Evolutionary conservation across 2,113 vertebrate genomes (phyloP).

Genomic region (Isichthys henryi): DNA sequence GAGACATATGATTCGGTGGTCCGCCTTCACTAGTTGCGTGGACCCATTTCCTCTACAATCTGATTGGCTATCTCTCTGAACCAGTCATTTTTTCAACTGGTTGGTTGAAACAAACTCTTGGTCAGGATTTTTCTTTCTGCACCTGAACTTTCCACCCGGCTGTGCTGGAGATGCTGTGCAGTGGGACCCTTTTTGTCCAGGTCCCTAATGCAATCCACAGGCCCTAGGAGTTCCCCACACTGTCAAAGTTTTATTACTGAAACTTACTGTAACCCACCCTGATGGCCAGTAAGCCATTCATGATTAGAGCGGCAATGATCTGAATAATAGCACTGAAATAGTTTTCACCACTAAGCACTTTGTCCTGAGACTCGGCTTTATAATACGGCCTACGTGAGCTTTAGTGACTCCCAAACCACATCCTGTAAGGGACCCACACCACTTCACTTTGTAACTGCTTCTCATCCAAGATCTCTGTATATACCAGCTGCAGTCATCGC

Average conservation of each 20-base stretch:
- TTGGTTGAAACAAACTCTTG: background rate
- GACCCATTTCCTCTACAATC: background rate
- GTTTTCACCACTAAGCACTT: background rate
- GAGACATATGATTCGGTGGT: background rate
- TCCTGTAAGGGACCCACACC: conserved; percentile 19
- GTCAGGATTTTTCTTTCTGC: background rate
- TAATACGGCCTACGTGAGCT: background rate
- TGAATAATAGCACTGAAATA: background rate
- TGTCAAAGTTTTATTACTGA: background rate
- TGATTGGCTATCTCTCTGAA: background rate
- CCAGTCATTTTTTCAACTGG: background rate
- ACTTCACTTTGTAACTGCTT: conserved; percentile 24
- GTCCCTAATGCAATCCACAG: background rate
- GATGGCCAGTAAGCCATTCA: background rate
- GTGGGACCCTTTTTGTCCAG: background rate
- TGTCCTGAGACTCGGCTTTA: background rate
- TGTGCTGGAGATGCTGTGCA: background rate
- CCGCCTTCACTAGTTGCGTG: background rate
- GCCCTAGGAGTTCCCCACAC: too few relatives aligned
- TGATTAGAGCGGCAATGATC: background rate
- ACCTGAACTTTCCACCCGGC: background rate
- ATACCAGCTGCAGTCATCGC: background rate
- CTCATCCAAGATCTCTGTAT: background rate
- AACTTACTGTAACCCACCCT: background rate
- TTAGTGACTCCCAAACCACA: conserved; percentile 24